phyloP scores from a whole-genome alignment of 2,797 vertebrate genomes.

The Molossus alvarezi region DNA sequence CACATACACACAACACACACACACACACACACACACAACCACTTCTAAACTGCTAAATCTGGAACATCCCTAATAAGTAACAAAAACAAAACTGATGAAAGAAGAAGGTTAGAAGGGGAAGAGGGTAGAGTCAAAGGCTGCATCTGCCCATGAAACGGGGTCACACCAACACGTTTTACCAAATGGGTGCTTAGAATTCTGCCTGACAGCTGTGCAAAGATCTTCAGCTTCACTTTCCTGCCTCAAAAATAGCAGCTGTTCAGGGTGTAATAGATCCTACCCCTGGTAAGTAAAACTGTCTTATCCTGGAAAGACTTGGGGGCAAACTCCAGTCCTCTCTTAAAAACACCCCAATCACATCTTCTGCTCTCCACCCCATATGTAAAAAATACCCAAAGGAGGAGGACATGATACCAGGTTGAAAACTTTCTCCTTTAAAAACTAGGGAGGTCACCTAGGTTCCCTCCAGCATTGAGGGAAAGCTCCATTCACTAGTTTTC shows the following conservation, averaged over 20 bases:
- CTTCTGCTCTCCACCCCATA: slow-evolving; percentile 13
- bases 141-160: slow-evolving; percentile 51
- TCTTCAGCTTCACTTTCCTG: slow-evolving; percentile 52
- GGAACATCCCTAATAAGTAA: slow-evolving; percentile 32
- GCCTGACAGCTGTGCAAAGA: slow-evolving; percentile 50
- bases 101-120: not conserved
- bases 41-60: not conserved
- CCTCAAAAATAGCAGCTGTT: slow-evolving; percentile 58
- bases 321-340: slow-evolving; percentile 21
- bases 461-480: not conserved
- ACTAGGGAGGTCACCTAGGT: not conserved
- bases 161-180: slow-evolving; percentile 10
- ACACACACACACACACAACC: not conserved
- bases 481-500: not conserved
- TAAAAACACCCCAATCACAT: not conserved
- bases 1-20: not conserved
- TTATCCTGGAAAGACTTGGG: slow-evolving; percentile 53
- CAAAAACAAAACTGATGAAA: slow-evolving; percentile 47
- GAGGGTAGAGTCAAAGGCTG: not conserved
- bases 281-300: slow-evolving; percentile 17
- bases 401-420: not conserved
- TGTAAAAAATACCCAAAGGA: not conserved
- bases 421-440: not conserved
- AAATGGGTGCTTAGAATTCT: slow-evolving; percentile 61
- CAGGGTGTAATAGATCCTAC: slow-evolving; percentile 21